phyloP scores from a whole-genome alignment of 2,797 vertebrate genomes.

The Cichlasoma orientale region DNA sequence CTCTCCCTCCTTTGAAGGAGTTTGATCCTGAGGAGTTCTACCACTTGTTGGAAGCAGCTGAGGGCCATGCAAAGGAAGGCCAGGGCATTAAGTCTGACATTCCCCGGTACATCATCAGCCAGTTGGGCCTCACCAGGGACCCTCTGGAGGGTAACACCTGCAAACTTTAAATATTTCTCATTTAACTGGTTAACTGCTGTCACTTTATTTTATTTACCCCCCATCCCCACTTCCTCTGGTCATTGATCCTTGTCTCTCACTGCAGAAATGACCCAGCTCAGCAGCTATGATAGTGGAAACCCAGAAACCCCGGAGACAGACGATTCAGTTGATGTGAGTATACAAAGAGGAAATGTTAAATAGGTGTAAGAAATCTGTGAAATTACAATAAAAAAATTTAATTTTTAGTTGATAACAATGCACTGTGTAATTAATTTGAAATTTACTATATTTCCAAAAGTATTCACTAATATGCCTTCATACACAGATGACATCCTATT shows the following conservation, averaged over 20 bases:
- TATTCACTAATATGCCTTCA: no score
- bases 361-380: not conserved
- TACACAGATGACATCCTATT: no score
- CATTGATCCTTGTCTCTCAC: not conserved
- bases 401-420: accelerated
- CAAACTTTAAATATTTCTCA: accelerated
- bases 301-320: conserved; percentile 95
- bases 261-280: conserved; percentile 96
- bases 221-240: not conserved
- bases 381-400: not conserved
- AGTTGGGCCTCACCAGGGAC: conserved; percentile 96
- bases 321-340: conserved; percentile 89
- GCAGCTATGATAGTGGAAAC: conserved; percentile 91
- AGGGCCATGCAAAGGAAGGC: conserved; percentile 96
- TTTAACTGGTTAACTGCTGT: not conserved
- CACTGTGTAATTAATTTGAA: not conserved
- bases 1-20: conserved; percentile 78
- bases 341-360: not conserved
- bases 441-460: no score
- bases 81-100: conserved; percentile 97
- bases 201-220: accelerated
- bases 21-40: conserved; percentile 99
- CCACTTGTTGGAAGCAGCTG: conserved; percentile 95
- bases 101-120: conserved; percentile 96
- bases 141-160: conserved; percentile 88